Evolutionary conservation across 2,797 vertebrate genomes (phyloP).

Genomic region (Limnodromus scolopaceus): DNA sequence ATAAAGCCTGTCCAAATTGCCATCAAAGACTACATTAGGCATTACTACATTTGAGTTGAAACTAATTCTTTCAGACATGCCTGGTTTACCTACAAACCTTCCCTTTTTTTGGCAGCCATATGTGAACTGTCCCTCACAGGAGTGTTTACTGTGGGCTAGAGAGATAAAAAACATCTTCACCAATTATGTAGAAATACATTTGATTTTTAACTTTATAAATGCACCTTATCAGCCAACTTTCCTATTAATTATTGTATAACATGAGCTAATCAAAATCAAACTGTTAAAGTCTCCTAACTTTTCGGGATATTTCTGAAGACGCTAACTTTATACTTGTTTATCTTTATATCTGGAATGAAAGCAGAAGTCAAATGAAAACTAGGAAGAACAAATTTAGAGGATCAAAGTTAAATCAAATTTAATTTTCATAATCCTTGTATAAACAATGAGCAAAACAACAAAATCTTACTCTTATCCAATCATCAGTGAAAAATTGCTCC

Average conservation of each 20-base stretch:
- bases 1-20: not conserved
- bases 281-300: not conserved
- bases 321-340: not conserved
- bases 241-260: not conserved
- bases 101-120: not conserved
- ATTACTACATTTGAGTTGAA: not conserved
- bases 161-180: not conserved
- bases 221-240: not conserved
- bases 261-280: not conserved
- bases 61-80: not conserved
- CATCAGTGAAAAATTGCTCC: not conserved
- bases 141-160: not conserved
- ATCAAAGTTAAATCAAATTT: not conserved
- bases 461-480: not conserved
- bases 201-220: not conserved
- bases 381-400: not conserved
- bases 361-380: not conserved
- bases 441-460: not conserved
- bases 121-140: not conserved
- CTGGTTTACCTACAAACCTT: not conserved
- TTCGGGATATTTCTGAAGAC: not conserved
- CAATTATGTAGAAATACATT: not conserved
- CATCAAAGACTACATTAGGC: not conserved
- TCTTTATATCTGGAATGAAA: not conserved
- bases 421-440: not conserved